Evolutionary conservation across 2,888 invertebrate species (phyloP), one percentile per base, ranked within the genome.

Genomic region (Matsumyia berberina): DNA sequence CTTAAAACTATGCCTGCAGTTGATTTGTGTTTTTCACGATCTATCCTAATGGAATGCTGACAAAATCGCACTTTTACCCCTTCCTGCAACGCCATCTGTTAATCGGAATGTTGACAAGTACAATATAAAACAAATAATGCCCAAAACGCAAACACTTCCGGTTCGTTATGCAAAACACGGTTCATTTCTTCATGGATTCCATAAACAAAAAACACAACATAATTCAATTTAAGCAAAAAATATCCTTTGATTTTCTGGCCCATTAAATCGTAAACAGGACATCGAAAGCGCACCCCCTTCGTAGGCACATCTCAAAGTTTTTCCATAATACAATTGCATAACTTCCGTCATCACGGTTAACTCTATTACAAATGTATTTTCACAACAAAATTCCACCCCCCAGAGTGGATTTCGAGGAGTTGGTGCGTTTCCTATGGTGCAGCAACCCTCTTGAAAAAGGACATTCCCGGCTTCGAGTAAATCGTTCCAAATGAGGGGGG

Each of bases 231-330:
- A 53, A 15, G 44, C 29, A 51, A 74, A 80, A 3, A 73, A 76
- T 78, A 66, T 80, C 76, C 85, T 85, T 85, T 85, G 74, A 85
- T 85, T 85, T 85, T 80, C 74, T 35, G 74, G 64, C 39, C 76
- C 85, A 85, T 85, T 85, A 80, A 80, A 42, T 57, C 17, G 64
- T 64, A 85, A 85, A 80, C 85, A 85, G 44, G 35, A 49, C 73
- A 69, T 67, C 64, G 33, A 53, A 57, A 35, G 42, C 33, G 35
- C 29, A 64, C 67, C 49, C 51, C 46, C 17, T 39, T 37, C 9
- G 11, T 9, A 17, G 15, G 55, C 24, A 53, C 53, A 37, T 12
- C 24, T 4, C 51, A 60, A 53, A 15, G 58, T 57, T 62, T 46
- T 58, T 35, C 42, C 64, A 51, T 73, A 83, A 85, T 73, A 74